Evolutionary conservation across 2,888 invertebrate genomes (phyloP).

Genomic region (Chloroclystis v-ata): DNA sequence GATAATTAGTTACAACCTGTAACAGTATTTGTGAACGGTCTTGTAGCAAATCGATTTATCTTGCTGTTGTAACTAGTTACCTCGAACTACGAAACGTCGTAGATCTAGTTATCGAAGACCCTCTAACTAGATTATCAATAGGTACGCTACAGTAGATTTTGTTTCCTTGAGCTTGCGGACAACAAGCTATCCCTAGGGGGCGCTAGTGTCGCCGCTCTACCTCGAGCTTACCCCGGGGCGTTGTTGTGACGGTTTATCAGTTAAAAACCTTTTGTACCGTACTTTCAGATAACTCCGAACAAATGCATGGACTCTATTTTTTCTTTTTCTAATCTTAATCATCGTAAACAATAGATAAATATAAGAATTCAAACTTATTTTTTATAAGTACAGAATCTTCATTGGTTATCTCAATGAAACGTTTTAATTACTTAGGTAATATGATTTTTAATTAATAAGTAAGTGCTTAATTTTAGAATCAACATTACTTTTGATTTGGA

Average conservation of each 20-base stretch:
- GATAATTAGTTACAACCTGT: background rate
- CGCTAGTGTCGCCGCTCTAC: constrained; percentile 35
- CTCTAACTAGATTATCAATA: constrained; percentile 14
- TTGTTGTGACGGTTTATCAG: constrained; percentile 43
- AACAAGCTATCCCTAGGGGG: constrained; percentile 32
- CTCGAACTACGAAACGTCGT: constrained; percentile 7
- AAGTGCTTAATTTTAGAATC: too few species aligned
- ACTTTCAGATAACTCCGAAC: constrained; percentile 32
- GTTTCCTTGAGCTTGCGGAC: constrained; percentile 32
- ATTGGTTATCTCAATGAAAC: too few species aligned
- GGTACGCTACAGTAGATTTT: constrained; percentile 20
- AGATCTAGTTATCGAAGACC: constrained; percentile 10
- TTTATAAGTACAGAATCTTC: too few species aligned
- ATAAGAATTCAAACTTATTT: constrained; percentile 21
- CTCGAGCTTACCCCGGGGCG: constrained; percentile 44
- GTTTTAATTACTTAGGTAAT: too few species aligned
- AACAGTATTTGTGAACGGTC: constrained; percentile 2
- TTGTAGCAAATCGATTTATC: constrained; percentile 16
- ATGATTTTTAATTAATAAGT: too few species aligned
- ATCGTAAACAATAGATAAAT: constrained; percentile 28
- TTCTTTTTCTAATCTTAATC: constrained; percentile 28
- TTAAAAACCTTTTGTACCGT: constrained; percentile 35
- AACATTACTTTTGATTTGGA: too few species aligned
- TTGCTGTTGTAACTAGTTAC: constrained; percentile 12
- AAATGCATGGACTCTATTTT: constrained; percentile 29